These are phyloP conservation scores for Pyrocoelia pectoralis DNA, from an alignment of 2,888 invertebrate species.

Conservation along the genomic window DNA sequence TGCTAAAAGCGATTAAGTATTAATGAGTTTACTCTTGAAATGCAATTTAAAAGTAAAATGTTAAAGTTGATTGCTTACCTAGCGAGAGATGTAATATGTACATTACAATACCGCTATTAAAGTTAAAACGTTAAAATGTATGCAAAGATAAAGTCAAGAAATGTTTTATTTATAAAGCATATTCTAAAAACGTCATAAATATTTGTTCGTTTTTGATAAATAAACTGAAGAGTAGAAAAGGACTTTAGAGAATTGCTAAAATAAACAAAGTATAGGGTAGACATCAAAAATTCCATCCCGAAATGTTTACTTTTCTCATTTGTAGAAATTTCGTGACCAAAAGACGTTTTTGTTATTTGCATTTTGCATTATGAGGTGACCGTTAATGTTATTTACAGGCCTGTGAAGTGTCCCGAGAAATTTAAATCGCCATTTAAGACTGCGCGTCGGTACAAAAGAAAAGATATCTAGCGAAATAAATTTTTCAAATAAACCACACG, in stretches of 20 bases:
- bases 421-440: neutral
- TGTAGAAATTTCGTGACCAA: conserved; percentile 34
- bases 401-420: conserved; percentile 11
- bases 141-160: conserved; percentile 7
- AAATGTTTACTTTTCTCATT: conserved; percentile 33
- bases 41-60: too few species aligned
- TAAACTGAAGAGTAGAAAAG: conserved; percentile 30
- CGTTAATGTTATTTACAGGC: conserved; percentile 25
- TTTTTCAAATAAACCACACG: conserved; percentile 14
- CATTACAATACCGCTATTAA: neutral
- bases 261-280: conserved; percentile 32
- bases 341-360: conserved; percentile 27
- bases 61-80: too few species aligned
- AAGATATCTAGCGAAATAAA: neutral
- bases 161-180: conserved; percentile 34
- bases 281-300: conserved; percentile 32
- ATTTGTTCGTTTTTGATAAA: conserved; percentile 34
- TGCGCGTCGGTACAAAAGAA: neutral
- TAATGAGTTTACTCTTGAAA: too few species aligned
- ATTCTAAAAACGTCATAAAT: conserved; percentile 35
- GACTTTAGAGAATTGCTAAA: conserved; percentile 33
- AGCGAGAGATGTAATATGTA: too few species aligned
- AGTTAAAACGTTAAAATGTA: conserved; percentile 16
- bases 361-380: conserved; percentile 27
- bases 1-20: too few species aligned